Evolutionary conservation across 2,888 invertebrate genomes (phyloP).

Genomic region (Chaetoderma sp.): DNA sequence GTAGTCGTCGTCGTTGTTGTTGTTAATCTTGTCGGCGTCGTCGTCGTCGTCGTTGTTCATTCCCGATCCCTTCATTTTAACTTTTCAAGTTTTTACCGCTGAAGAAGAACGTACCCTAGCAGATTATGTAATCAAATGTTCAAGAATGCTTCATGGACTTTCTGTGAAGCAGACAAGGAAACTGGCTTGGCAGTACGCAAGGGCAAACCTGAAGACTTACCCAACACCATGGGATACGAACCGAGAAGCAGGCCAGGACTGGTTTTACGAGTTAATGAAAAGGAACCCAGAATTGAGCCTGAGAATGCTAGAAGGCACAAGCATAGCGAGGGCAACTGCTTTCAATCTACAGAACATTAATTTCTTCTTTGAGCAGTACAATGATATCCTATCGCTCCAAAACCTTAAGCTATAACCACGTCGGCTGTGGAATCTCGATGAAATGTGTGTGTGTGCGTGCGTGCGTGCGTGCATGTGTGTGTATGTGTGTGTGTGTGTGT

Average conservation of each 20-base stretch:
- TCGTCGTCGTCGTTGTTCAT: no score
- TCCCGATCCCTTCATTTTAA: no score
- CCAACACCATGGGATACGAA: neutral
- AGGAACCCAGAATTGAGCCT: slow-evolving; percentile 3
- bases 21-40: no score
- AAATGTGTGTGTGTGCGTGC: no score
- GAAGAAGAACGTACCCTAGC: neutral
- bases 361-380: no score
- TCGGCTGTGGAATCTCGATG: slow-evolving; percentile 4
- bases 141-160: slow-evolving; percentile 10
- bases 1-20: no score
- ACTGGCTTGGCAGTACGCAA: slow-evolving; percentile 3
- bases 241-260: slow-evolving; percentile 2
- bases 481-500: no score
- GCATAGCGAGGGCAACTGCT: slow-evolving; percentile 2
- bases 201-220: neutral
- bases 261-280: slow-evolving; percentile 1
- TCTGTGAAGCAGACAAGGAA: neutral
- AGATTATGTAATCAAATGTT: slow-evolving; percentile 8
- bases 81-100: neutral
- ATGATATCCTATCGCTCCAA: neutral
- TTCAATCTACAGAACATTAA: neutral
- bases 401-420: neutral
- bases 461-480: no score
- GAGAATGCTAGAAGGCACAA: slow-evolving; percentile 2